Base-by-base conservation (phyloP, 1,140 invertebrate species). In the Manduca sexta region DNA sequence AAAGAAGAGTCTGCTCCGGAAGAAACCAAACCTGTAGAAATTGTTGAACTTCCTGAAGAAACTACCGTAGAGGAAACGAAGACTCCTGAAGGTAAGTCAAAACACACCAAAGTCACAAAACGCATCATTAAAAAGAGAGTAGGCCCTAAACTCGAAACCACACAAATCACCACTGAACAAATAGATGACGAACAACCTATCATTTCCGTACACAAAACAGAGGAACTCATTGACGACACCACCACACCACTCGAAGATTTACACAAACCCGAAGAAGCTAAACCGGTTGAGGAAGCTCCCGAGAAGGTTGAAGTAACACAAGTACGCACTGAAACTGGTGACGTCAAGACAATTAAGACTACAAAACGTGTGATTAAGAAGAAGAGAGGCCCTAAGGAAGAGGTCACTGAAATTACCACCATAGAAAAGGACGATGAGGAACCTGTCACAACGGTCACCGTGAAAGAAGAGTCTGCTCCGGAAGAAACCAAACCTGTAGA, bases 11-110 rank as follows among this genome's bases (percentile, higher is more conserved):
- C 11, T n/a, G 11, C 33, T 4, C 33, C 33, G 5, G 33, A 2
- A 34, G 33, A 34, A 34, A 34, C 33, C 5, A 17, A 46, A 18
- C 30, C 38, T 5, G n/a, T 35, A 6, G 63, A 62, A 45, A 39
- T 51, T 0, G 8, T 39, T 51, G 83, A 88, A 67, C 74, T 70
- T 14, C 49, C 72, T 7, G 68, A 84, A 14, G 60, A 78, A 33
- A 64, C 71, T 46, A 49, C 65, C 8, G 42, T 45, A n/a, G 41
- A 44, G 13, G 42, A 15, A 10, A 17, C 29, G 10, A 44, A 53
- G 21, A 60, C 65, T 3, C 52, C 76, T 17, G 62, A 70, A 45
- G 68, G 78, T 17, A 54, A 76, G 55, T 58, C 66, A 3, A 57
- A 64, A 11, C 47, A 67, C 41, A 71, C 77, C 34, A 66, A 67